Evolutionary conservation across 2,797 vertebrate species (phyloP).

Genomic region (Phoxinus dragarum): DNA sequence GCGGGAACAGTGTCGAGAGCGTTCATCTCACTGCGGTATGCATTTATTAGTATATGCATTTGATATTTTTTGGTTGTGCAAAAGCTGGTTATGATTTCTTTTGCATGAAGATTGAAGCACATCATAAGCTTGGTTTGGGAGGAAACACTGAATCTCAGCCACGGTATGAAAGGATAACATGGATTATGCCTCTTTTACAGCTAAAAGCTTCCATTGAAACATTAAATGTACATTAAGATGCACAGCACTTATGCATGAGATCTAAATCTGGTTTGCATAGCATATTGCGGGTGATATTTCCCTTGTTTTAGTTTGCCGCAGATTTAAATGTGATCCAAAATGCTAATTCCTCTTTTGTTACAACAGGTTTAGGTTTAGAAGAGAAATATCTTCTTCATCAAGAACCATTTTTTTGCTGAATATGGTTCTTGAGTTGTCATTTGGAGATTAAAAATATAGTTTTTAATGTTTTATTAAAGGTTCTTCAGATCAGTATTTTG

Average conservation of each 20-base stretch:
- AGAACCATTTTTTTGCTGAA: not conserved
- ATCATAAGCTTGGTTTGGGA: not conserved
- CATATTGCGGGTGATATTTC: not conserved
- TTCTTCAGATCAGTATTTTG: not conserved
- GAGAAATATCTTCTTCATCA: not conserved
- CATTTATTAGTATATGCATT: not conserved
- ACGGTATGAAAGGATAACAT: not conserved
- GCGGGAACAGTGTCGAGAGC: not conserved
- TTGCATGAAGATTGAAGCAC: not conserved
- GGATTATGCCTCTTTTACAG: not conserved
- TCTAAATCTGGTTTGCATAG: not conserved
- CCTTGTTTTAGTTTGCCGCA: not conserved
- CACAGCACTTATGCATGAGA: not conserved
- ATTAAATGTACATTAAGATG: not conserved
- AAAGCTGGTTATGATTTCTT: not conserved
- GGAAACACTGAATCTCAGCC: not conserved
- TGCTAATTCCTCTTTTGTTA: not conserved
- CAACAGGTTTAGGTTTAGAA: not conserved
- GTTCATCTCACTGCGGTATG: constrained; percentile 16
- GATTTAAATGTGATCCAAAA: not conserved
- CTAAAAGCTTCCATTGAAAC: not conserved
- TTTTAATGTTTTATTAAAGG: not conserved
- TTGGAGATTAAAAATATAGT: not conserved
- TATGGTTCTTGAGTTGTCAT: not conserved
- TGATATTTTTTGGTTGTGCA: not conserved